phyloP scores from a whole-genome alignment of 2,113 vertebrate genomes.

The Oryzias curvinotus region DNA sequence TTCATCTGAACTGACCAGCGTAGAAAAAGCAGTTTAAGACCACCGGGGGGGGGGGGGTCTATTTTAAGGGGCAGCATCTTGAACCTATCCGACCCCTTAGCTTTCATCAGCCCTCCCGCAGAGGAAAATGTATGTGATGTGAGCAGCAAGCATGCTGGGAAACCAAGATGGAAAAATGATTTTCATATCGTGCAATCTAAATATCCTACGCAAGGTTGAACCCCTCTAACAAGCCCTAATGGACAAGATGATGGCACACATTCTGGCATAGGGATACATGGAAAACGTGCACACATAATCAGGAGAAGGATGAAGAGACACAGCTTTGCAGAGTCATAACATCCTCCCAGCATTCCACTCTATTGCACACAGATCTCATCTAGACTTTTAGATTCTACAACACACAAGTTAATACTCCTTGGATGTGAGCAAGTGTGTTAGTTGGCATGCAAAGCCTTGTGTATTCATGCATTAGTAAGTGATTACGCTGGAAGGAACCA shows the following conservation, averaged over 20 bases:
- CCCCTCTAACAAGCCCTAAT: neutral
- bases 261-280: neutral
- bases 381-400: conserved; percentile 21
- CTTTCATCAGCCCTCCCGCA: conserved; percentile 39
- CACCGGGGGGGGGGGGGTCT: conserved; percentile 14
- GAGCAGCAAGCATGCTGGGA: conserved; percentile 18
- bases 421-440: neutral
- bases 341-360: conserved; percentile 13
- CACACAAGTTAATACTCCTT: neutral
- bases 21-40: conserved; percentile 45
- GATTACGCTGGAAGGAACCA: neutral
- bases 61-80: conserved; percentile 47
- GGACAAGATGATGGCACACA: neutral
- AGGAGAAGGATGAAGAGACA: conserved; percentile 27
- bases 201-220: no score
- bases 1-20: conserved; percentile 40
- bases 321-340: conserved; percentile 33
- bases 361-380: conserved; percentile 31
- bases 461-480: neutral
- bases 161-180: neutral
- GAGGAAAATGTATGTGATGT: conserved; percentile 41
- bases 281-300: neutral
- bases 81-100: conserved; percentile 34
- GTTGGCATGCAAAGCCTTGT: neutral
- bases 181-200: no score